phyloP scores from a whole-genome alignment of 2,888 invertebrate genomes.

The Branchipolynoe longqiensis region DNA sequence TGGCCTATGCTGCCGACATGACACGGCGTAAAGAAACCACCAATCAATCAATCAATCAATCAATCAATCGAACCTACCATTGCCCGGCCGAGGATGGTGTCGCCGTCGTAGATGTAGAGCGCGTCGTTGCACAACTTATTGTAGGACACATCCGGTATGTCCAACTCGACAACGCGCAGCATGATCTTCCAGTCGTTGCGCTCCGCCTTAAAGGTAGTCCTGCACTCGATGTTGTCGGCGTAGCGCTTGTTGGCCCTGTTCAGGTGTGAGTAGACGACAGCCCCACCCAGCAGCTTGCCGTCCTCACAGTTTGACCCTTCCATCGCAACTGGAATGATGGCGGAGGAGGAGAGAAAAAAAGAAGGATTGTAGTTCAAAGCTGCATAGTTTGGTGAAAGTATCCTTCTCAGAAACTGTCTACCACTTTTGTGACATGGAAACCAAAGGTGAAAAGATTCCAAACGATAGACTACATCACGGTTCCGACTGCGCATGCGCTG shows the following conservation, averaged over 20 bases:
- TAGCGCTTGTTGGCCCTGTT: constrained; percentile 65
- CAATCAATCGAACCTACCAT: constrained; percentile 75
- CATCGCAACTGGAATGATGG: constrained; percentile 77
- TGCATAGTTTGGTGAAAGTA: no score
- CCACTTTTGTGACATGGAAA: no score
- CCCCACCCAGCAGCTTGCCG: constrained; percentile 74
- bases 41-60: no score
- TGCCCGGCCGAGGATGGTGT: constrained; percentile 72
- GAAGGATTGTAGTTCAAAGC: no score
- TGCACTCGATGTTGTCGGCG: constrained; percentile 75
- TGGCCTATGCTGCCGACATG: no score
- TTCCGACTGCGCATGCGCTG: no score
- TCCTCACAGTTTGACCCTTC: constrained; percentile 74
- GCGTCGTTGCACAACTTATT: constrained; percentile 77
- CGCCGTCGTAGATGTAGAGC: constrained; percentile 78
- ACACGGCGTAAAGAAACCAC: no score
- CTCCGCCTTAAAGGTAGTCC: constrained; percentile 76
- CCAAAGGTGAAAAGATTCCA: no score
- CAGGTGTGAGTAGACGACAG: constrained; percentile 77
- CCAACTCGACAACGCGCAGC: constrained; percentile 76
- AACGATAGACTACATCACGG: no score
- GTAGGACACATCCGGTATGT: constrained; percentile 75
- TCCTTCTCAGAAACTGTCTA: no score
- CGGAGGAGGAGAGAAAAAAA: not conserved
- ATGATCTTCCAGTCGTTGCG: constrained; percentile 76